Evolutionary conservation across 2,113 vertebrate species (phyloP), one percentile per base, ranked within the genome.

Genomic region (Pavo muticus): DNA sequence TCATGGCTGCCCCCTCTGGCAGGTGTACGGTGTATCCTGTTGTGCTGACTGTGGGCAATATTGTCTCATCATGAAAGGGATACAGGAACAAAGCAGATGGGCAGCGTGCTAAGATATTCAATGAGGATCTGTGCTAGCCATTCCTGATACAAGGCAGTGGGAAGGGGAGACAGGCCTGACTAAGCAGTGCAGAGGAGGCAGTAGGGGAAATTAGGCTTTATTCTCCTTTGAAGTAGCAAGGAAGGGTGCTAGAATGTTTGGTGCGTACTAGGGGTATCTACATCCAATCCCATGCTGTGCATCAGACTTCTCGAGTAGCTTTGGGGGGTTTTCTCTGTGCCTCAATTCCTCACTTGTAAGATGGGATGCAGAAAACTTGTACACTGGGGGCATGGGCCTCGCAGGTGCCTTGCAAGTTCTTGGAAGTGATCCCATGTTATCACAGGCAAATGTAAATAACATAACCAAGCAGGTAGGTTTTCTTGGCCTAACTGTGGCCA

Each of bases 81-180:
- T 40, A 30, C 14, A 48, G 48, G 35, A 82, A 54, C 32, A 79
- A 48, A 88, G 50, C 27, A 79, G 57, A 27, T 1, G 5, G 44
- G 48, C 70, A 88, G n/a, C 6, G 0, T 30, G 39, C 37, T 70
- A 29, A 74, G 57, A 52, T 63, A 18, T 35, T 70, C 45, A 3
- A 1, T 0, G 0, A 12, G 18, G 32, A 54, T 5, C 47, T 80
- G 78, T 5, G 4, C 10, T 64, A 54, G 39, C 30, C 0, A 0
- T 11, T 72, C 14, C 32, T 3, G 1, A 13, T 11, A 54, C 12
- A 15, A 79, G 50, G 75, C 59, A 76, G 11, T 0, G 0, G 63
- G 30, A 69, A 90, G 52, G 54, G 0, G 1, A 75, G 59, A 59
- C 70, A 76, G 67, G 2, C 27, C 20, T 84, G 35, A 35, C 19